These are phyloP conservation scores for Drosophila paranaensis DNA, from an alignment of 2,888 invertebrate species.

Conservation along the genomic window DNA sequence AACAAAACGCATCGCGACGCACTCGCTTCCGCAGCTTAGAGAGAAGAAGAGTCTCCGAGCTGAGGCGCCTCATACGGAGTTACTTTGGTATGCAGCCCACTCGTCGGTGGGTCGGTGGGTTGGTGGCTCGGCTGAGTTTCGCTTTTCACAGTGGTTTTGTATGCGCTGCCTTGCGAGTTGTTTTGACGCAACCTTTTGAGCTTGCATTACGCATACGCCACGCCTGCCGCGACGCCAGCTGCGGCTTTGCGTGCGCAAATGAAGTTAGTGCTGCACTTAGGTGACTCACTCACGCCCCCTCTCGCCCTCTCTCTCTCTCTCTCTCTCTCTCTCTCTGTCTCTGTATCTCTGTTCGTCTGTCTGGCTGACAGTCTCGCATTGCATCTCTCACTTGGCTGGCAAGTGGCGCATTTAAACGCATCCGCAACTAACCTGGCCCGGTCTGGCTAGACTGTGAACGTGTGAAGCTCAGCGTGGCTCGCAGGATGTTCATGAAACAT, in stretches of 20 bases:
- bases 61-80: constrained; percentile 32
- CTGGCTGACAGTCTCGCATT: background rate
- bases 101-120: background rate
- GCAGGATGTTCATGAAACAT: constrained; percentile 82
- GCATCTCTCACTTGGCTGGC: constrained; percentile 30
- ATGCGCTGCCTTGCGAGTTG: constrained; percentile 24
- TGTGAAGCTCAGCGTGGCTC: constrained; percentile 11
- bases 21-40: constrained; percentile 21
- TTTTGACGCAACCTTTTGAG: constrained; percentile 37
- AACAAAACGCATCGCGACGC: constrained; percentile 66
- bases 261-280: constrained; percentile 75
- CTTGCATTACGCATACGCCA: constrained; percentile 69
- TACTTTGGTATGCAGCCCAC: constrained; percentile 25
- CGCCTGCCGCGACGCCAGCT: constrained; percentile 46
- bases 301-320: background rate
- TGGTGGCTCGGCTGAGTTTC: background rate
- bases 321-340: background rate
- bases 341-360: background rate
- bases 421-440: constrained; percentile 10
- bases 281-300: constrained; percentile 16
- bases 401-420: constrained; percentile 52
- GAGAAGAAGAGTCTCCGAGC: background rate
- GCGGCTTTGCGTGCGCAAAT: constrained; percentile 67
- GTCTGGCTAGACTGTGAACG: background rate
- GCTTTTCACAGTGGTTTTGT: constrained; percentile 9